Evolutionary conservation across 2,797 vertebrate genomes (phyloP).

Genomic region (Mastacembelus armatus): DNA sequence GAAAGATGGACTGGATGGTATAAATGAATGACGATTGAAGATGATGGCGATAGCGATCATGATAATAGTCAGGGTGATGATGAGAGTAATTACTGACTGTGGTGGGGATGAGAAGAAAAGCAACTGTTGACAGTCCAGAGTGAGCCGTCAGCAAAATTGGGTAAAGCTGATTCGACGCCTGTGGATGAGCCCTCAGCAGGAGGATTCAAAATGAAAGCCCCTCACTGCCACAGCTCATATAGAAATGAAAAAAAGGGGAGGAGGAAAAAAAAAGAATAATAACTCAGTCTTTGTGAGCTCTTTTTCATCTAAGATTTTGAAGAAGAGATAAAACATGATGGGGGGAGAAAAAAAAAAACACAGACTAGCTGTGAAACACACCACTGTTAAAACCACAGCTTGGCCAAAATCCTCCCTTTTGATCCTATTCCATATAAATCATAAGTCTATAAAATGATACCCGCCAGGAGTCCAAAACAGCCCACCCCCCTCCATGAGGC

Average conservation of each 20-base stretch:
- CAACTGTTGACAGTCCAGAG: slow-evolving; percentile 55
- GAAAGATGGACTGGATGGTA: slow-evolving; percentile 30
- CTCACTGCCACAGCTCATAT: slow-evolving; percentile 15
- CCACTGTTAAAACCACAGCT: slow-evolving; percentile 48
- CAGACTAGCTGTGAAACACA: slow-evolving; percentile 30
- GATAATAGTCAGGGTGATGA: slow-evolving; percentile 46
- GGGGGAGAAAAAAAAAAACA: slow-evolving; percentile 43
- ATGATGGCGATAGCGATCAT: slow-evolving; percentile 24
- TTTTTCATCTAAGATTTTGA: slow-evolving; percentile 68
- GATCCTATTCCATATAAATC: slow-evolving; percentile 67
- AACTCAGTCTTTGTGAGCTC: too few relatives aligned
- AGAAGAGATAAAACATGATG: slow-evolving; percentile 49
- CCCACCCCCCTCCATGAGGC: slow-evolving; percentile 40
- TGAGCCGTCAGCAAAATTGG: slow-evolving; percentile 60
- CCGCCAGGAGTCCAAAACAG: slow-evolving; percentile 37
- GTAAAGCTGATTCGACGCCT: slow-evolving; percentile 65
- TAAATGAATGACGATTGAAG: slow-evolving; percentile 44
- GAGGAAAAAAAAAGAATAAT: slow-evolving; percentile 47
- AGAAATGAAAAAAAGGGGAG: slow-evolving; percentile 19
- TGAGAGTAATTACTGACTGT: slow-evolving; percentile 40
- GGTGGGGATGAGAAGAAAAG: slow-evolving; percentile 45
- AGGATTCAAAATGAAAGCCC: slow-evolving; percentile 40
- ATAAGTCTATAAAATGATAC: slow-evolving; percentile 54
- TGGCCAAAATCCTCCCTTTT: slow-evolving; percentile 64
- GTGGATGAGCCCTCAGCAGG: slow-evolving; percentile 53